These are phyloP conservation scores for Columba livia DNA, from an alignment of 2,113 vertebrate genomes.

Conservation along the genomic window DNA sequence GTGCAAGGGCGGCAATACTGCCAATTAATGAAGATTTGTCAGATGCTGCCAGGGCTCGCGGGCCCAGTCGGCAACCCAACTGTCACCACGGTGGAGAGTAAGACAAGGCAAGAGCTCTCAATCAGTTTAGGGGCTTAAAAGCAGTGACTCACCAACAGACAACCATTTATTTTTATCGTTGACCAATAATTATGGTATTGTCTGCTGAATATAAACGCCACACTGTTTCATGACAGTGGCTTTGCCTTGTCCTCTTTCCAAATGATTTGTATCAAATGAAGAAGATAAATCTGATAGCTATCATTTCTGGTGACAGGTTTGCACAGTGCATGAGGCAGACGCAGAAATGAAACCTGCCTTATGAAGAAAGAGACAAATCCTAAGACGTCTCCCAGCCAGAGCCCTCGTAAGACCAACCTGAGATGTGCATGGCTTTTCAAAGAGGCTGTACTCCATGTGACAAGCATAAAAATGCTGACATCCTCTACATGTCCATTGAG, in stretches of 20 bases:
- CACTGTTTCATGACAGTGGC: slow-evolving; percentile 29
- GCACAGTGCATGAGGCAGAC: fast-evolving
- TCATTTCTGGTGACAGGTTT: background rate
- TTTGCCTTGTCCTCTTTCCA: slow-evolving; percentile 11
- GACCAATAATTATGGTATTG: slow-evolving; percentile 41
- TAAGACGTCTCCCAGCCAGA: fast-evolving
- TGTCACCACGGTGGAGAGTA: slow-evolving; percentile 56
- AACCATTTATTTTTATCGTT: slow-evolving; percentile 21
- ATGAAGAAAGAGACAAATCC: background rate
- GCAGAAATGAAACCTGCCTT: background rate
- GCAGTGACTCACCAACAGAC: slow-evolving; percentile 42
- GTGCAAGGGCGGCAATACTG: background rate
- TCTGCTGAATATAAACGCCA: slow-evolving; percentile 33
- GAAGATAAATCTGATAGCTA: background rate
- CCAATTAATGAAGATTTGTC: slow-evolving; percentile 21
- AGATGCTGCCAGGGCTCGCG: slow-evolving; percentile 1
- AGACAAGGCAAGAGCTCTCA: slow-evolving; percentile 31
- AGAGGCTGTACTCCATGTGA: background rate
- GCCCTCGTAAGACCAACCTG: fast-evolving
- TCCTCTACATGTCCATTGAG: fast-evolving
- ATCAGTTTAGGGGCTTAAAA: slow-evolving; percentile 60
- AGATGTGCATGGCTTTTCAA: fast-evolving
- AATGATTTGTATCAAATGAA: background rate
- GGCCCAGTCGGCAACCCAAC: slow-evolving; percentile 34
- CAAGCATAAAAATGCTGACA: fast-evolving